Evolutionary conservation across 2,797 vertebrate genomes (phyloP).

Genomic region (Erethizon dorsatum): DNA sequence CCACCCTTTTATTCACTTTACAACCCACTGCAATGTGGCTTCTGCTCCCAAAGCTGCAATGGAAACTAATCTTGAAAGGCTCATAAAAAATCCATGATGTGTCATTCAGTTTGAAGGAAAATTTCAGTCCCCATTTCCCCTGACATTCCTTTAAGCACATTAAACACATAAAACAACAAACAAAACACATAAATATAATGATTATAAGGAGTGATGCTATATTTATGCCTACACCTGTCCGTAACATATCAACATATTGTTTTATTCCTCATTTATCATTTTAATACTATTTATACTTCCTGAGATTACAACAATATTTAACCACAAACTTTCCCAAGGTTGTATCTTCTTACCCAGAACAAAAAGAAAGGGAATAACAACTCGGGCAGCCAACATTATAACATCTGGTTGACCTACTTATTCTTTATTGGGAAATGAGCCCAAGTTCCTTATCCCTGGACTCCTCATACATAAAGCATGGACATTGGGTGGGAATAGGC

Average conservation of each 20-base stretch:
- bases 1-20: no score
- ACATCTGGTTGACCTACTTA: not conserved
- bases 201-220: not conserved
- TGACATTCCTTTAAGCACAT: constrained; percentile 18
- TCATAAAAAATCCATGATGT: not conserved
- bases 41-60: not conserved
- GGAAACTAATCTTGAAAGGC: constrained; percentile 26
- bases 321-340: not conserved
- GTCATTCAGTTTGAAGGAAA: not conserved
- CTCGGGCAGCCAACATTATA: not conserved
- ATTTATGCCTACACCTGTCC: not conserved
- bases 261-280: not conserved
- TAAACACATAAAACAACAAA: not conserved
- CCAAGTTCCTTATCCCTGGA: not conserved
- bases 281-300: not conserved
- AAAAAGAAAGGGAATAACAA: not conserved
- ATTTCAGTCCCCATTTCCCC: not conserved
- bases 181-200: not conserved
- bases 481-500: not conserved
- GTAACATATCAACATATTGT: not conserved
- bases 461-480: not conserved
- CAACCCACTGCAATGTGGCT: not conserved
- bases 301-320: not conserved
- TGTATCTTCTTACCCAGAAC: not conserved
- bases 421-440: not conserved